Percentiles rank a stretch among this genome's conserved stretches.
phyloP scores from a whole-genome alignment of 1,140 invertebrate genomes.

The Luehdorfia chinensis region DNA sequence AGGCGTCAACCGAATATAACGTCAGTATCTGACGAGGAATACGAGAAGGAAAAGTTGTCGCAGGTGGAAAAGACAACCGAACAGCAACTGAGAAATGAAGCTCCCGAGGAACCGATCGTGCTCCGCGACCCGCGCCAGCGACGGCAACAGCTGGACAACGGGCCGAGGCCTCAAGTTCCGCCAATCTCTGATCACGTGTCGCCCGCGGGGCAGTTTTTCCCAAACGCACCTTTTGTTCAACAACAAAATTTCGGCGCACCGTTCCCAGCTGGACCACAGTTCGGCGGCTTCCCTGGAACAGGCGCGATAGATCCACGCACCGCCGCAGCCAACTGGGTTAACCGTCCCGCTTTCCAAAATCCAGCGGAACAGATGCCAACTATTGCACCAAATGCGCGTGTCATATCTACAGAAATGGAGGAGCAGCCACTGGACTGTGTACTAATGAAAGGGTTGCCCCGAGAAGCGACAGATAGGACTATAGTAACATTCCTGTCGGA shows the following conservation, averaged over 20 bases:
- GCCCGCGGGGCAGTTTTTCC: conserved; percentile 32
- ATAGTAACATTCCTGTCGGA: conserved; percentile 89
- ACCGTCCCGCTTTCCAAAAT: conserved; percentile 38
- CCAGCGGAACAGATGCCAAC: conserved; percentile 25
- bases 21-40: conserved; percentile 42
- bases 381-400: conserved; percentile 20
- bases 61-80: conserved; percentile 27
- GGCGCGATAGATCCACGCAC: conserved; percentile 44
- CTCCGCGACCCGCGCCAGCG: conserved; percentile 59
- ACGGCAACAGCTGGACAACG: conserved; percentile 37
- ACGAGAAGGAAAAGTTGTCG: conserved; percentile 44
- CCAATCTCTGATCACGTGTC: conserved; percentile 16
- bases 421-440: conserved; percentile 79
- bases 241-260: conserved; percentile 35
- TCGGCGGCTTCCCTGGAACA: conserved; percentile 36
- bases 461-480: conserved; percentile 84
- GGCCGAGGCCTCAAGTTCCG: conserved; percentile 10
- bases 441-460: conserved; percentile 86
- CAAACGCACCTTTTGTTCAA: conserved; percentile 31
- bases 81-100: conserved; percentile 12
- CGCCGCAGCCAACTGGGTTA: conserved; percentile 40
- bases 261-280: conserved; percentile 35
- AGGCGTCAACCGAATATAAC: conserved; percentile 43
- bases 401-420: conserved; percentile 36
- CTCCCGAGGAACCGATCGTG: conserved; percentile 20